Evolutionary conservation across 2,888 invertebrate species (phyloP).

Genomic region (Epiblema foenella): DNA sequence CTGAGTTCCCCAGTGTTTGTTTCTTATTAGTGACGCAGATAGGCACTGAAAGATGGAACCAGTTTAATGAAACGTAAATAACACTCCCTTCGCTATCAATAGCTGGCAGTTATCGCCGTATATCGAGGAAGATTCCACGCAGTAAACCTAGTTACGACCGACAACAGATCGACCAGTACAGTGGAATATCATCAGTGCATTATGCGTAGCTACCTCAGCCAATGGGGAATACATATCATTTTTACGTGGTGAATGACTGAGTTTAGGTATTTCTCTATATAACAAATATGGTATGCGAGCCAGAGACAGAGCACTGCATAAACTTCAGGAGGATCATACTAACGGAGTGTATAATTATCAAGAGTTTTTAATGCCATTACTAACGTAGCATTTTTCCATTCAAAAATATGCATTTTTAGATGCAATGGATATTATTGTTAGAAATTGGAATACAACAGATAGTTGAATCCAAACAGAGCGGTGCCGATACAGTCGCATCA

Average conservation of each 20-base stretch:
- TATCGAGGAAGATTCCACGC: conserved; percentile 37
- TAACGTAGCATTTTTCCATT: no score
- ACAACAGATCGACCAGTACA: conserved; percentile 15
- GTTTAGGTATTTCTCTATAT: neutral
- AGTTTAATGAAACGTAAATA: conserved; percentile 18
- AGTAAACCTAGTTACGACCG: conserved; percentile 35
- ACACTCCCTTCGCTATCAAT: neutral
- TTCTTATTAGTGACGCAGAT: neutral
- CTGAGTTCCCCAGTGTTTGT: neutral
- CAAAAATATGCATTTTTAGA: no score
- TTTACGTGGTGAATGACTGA: neutral
- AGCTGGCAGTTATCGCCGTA: conserved; percentile 2
- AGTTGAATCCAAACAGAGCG: conserved; percentile 25
- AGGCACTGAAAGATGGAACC: neutral
- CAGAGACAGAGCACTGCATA: no score
- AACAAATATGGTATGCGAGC: no score
- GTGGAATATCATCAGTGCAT: conserved; percentile 7
- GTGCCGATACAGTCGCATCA: conserved; percentile 33
- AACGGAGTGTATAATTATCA: no score
- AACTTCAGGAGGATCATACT: no score
- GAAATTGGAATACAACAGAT: neutral
- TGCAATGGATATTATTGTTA: no score
- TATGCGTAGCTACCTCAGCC: conserved; percentile 5
- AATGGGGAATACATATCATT: neutral
- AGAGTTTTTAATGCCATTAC: no score